These are phyloP conservation scores for Saxidomus purpurata DNA, from an alignment of 1,140 invertebrate species.

Conservation along the genomic window DNA sequence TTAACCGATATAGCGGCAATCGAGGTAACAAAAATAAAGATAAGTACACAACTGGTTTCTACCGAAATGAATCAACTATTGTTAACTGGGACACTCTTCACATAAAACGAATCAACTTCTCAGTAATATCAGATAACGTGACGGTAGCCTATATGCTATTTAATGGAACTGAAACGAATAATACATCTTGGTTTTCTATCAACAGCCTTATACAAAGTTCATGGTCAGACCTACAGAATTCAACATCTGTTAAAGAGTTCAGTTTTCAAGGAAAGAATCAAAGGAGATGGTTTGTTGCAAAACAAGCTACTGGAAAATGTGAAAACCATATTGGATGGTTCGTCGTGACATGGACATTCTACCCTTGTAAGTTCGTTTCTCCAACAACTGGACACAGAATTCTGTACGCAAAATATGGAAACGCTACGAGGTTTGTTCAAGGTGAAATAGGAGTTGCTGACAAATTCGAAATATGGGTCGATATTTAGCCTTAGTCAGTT, in stretches of 20 bases:
- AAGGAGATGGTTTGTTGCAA: background rate
- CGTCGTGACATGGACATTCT: background rate
- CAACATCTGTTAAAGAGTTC: background rate
- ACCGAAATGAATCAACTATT: background rate
- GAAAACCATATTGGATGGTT: background rate
- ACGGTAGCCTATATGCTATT: background rate
- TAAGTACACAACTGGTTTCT: no score
- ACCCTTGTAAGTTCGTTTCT: background rate
- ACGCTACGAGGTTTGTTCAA: background rate
- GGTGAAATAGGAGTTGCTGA: background rate
- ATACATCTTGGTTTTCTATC: background rate
- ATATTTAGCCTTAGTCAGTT: background rate
- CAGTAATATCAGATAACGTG: background rate
- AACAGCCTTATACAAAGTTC: background rate
- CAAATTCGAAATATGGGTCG: constrained; percentile 11
- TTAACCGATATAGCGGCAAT: background rate
- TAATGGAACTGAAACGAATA: background rate
- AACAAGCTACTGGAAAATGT: background rate
- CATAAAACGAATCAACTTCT: background rate
- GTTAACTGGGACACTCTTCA: background rate
- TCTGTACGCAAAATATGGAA: background rate
- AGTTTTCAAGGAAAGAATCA: background rate
- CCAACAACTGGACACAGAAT: background rate
- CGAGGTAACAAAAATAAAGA: no score
- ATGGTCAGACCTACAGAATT: background rate